Evolutionary conservation across 1,140 invertebrate species (phyloP).

Genomic region (Drosophila pseudoobscura): DNA sequence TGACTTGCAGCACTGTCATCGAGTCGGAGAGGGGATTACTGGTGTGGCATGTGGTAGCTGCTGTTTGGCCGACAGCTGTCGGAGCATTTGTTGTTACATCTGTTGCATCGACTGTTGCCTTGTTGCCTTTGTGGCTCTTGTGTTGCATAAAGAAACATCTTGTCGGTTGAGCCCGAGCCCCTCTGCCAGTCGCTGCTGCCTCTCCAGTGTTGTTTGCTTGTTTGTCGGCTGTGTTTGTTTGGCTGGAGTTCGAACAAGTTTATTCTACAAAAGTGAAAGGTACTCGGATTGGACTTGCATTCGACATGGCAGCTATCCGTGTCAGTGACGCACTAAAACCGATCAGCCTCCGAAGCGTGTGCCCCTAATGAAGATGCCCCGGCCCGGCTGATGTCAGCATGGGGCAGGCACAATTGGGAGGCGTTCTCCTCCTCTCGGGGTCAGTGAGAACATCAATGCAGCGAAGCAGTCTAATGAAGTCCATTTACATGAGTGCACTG

Average conservation of each 20-base stretch:
- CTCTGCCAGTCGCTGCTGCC: not conserved
- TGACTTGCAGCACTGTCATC: conserved; percentile 47
- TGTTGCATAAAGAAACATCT: conserved; percentile 74
- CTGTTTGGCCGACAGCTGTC: conserved; percentile 57
- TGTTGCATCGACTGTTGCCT: conserved; percentile 30
- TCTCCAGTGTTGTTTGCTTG: conserved; percentile 22
- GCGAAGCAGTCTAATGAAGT: conserved; percentile 12
- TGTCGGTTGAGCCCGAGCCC: conserved; percentile 18
- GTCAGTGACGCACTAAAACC: conserved; percentile 74
- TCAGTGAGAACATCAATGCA: conserved; percentile 11
- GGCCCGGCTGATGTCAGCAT: conserved; percentile 3
- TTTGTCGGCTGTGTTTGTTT: conserved; percentile 36
- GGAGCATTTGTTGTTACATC: conserved; percentile 64
- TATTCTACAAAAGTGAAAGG: conserved; percentile 80
- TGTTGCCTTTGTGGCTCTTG: conserved; percentile 23
- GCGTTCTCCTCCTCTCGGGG: conserved; percentile 3
- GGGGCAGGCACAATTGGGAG: not conserved
- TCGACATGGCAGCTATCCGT: conserved; percentile 48
- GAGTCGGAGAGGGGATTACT: not conserved
- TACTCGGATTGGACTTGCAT: conserved; percentile 37
- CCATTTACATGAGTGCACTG: not conserved
- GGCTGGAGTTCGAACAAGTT: conserved; percentile 65
- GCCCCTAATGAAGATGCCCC: conserved; percentile 42
- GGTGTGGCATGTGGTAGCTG: conserved; percentile 37
- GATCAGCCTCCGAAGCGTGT: conserved; percentile 19